Percentiles rank a stretch among this genome's conserved stretches.
phyloP scores from a whole-genome alignment of 2,113 vertebrate species.

The Nycticorax nycticorax region DNA sequence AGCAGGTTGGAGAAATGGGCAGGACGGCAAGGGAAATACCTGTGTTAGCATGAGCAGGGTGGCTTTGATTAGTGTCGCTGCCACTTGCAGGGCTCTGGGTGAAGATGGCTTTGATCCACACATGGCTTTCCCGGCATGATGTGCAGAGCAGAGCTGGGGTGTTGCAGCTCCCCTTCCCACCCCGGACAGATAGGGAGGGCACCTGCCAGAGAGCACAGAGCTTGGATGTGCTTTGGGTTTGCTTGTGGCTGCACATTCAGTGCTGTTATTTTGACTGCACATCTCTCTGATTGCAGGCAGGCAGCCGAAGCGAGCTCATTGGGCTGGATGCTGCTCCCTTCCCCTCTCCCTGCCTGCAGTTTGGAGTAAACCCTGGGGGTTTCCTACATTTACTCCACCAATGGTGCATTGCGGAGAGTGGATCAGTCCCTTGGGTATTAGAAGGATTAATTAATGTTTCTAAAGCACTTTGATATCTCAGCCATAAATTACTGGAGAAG shows the following conservation, averaged over 20 bases:
- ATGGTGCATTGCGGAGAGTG: constrained; percentile 18
- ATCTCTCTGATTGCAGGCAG: background rate
- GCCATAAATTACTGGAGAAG: constrained; percentile 62
- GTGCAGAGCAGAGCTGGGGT: background rate
- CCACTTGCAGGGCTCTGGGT: background rate
- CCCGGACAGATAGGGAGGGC: rapidly evolving
- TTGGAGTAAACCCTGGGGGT: constrained; percentile 26
- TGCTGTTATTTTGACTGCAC: constrained; percentile 11
- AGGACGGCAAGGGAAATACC: background rate
- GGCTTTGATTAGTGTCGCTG: background rate
- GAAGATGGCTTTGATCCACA: background rate
- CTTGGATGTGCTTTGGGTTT: background rate
- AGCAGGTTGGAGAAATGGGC: background rate
- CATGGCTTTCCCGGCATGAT: background rate
- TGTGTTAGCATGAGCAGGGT: background rate
- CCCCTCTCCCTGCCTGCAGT: background rate
- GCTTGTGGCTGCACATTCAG: background rate
- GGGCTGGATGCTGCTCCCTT: background rate
- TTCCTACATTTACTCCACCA: constrained; percentile 36
- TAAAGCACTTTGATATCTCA: constrained; percentile 65
- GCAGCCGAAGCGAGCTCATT: background rate
- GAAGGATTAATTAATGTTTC: constrained; percentile 66
- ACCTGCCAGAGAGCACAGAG: background rate
- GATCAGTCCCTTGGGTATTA: constrained; percentile 53
- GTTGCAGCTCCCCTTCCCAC: background rate